Evolutionary conservation across 2,797 vertebrate genomes (phyloP).

Genomic region (Sebastes jordani): DNA sequence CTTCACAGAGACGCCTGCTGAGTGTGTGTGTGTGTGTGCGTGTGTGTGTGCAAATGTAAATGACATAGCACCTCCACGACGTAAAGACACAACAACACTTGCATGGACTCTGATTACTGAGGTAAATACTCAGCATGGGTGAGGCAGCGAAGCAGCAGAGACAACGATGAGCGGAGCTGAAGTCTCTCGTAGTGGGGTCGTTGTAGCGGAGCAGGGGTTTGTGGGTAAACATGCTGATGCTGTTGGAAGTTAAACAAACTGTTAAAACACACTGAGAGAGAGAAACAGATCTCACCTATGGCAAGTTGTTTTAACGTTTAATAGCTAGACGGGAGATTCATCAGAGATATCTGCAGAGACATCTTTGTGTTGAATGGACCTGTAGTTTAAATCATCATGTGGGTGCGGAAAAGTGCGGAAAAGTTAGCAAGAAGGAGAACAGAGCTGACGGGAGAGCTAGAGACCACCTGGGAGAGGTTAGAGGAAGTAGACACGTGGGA

Average conservation of each 20-base stretch:
- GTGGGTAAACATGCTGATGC: slow-evolving; percentile 57
- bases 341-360: too few species aligned
- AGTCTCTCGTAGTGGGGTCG: slow-evolving; percentile 24
- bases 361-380: too few species aligned
- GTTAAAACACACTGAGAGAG: slow-evolving; percentile 20
- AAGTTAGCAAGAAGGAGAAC: too few species aligned
- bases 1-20: slow-evolving; percentile 36
- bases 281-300: not conserved
- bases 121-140: slow-evolving; percentile 82
- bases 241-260: slow-evolving; percentile 44
- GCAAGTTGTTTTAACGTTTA: too few species aligned
- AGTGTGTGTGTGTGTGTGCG: not conserved
- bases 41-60: slow-evolving; percentile 35
- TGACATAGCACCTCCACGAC: slow-evolving; percentile 78
- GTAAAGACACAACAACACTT: slow-evolving; percentile 79
- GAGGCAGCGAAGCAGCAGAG: slow-evolving; percentile 58
- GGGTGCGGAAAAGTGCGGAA: too few species aligned
- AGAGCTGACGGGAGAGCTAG: too few species aligned
- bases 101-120: slow-evolving; percentile 82
- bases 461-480: too few species aligned
- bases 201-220: slow-evolving; percentile 34
- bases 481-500: too few species aligned
- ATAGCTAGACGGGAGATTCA: too few species aligned
- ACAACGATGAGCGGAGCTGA: slow-evolving; percentile 64
- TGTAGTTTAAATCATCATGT: too few species aligned